phyloP scores from a whole-genome alignment of 2,113 vertebrate genomes.

The Neolamprologus cancellatus region DNA sequence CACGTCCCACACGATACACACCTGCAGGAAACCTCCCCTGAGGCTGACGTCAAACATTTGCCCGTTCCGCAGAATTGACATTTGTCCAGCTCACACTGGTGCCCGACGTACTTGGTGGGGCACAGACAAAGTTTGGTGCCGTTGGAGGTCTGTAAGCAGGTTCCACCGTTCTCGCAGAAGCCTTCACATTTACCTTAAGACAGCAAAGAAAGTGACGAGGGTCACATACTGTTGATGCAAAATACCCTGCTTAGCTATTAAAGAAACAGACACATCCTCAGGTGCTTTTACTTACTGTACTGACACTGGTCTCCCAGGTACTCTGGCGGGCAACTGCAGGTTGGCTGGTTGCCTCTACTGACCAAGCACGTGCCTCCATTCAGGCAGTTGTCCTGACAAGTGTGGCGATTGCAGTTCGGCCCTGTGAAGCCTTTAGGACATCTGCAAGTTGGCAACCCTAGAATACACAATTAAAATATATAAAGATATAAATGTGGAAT shows the following conservation, averaged over 20 bases:
- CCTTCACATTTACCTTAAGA: slow-evolving; percentile 80
- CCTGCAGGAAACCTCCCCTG: slow-evolving; percentile 82
- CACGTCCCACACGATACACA: slow-evolving; percentile 19
- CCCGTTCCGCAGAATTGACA: slow-evolving; percentile 87
- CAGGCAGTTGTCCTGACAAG: slow-evolving; percentile 82
- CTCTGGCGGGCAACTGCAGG: slow-evolving; percentile 76
- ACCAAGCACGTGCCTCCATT: slow-evolving; percentile 87
- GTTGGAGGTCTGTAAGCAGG: slow-evolving; percentile 77
- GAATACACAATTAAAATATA: neutral
- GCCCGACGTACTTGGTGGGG: slow-evolving; percentile 73
- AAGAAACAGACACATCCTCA: neutral
- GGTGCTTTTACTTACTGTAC: slow-evolving; percentile 81
- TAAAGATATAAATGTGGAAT: neutral
- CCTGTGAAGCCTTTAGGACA: slow-evolving; percentile 92
- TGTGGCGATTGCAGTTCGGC: slow-evolving; percentile 80
- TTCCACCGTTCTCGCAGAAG: slow-evolving; percentile 82
- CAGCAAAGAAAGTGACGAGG: too few species aligned
- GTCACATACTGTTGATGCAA: neutral
- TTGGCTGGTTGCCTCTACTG: slow-evolving; percentile 91
- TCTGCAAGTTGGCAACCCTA: slow-evolving; percentile 90
- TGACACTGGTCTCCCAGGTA: slow-evolving; percentile 91
- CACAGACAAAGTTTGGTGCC: slow-evolving; percentile 82
- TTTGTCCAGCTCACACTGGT: slow-evolving; percentile 79
- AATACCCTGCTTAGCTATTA: neutral
- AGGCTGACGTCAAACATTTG: slow-evolving; percentile 70